A percentile compares a stretch with the other conserved stretches of the same genome.
phyloP scores from a whole-genome alignment of 2,888 invertebrate species.

The Rhimphoctona megacephalus region DNA sequence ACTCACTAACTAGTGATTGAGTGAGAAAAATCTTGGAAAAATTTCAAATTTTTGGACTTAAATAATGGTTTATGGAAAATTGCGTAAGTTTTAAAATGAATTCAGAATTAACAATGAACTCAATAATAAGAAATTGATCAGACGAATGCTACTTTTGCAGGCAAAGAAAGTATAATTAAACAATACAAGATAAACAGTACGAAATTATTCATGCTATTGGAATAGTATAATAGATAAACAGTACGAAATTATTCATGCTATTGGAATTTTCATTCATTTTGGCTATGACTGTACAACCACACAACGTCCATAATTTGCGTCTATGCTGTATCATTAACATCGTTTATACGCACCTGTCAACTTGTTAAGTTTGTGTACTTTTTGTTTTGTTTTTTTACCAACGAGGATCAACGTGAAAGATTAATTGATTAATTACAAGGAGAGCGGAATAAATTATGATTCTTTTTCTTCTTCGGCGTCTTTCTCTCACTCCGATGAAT shows the following conservation, averaged over 20 bases:
- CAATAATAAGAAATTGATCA: too few species aligned
- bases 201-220: not conserved
- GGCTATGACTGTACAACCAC: not conserved
- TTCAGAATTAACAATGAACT: too few species aligned
- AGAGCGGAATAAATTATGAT: constrained; percentile 34
- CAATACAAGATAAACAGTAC: not conserved
- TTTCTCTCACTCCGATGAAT: constrained; percentile 15
- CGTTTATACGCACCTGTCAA: constrained; percentile 53
- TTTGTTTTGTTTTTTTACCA: not conserved
- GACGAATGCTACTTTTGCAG: not conserved
- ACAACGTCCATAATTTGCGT: constrained; percentile 20
- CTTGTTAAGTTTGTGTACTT: constrained; percentile 16
- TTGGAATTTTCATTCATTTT: not conserved
- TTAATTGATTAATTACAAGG: constrained; percentile 44
- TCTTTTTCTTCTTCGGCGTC: constrained; percentile 6
- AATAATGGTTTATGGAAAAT: too few species aligned
- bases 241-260: not conserved
- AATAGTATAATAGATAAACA: too few species aligned
- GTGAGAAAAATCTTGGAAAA: too few species aligned
- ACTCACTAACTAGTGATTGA: too few species aligned
- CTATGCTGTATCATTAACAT: constrained; percentile 50
- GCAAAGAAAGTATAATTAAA: not conserved
- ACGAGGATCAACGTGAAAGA: constrained; percentile 15
- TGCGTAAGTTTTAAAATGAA: too few species aligned
- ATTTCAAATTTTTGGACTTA: too few species aligned